Conservation (phyloP, 2,797 vertebrate species). For the Chiloscyllium punctatum region DNA sequence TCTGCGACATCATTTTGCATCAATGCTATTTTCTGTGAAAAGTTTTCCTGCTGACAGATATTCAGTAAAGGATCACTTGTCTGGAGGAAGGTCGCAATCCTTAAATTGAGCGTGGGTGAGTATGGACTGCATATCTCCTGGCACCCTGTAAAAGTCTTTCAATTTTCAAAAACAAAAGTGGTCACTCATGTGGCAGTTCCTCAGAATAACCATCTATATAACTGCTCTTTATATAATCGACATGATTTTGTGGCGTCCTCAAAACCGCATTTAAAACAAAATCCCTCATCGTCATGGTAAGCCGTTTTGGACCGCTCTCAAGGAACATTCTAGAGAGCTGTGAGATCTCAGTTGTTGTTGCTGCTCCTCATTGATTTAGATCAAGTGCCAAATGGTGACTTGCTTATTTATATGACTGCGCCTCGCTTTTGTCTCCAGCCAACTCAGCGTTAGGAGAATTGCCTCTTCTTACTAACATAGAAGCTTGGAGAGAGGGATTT, state of each 20-base stretch:
- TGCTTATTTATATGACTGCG: background rate
- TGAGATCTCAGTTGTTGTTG: background rate
- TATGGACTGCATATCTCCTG: too few species aligned
- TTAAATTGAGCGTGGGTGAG: background rate
- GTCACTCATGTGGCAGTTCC: background rate
- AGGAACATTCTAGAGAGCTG: background rate
- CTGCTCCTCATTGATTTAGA: background rate
- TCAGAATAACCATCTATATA: background rate
- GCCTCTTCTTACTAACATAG: too few species aligned
- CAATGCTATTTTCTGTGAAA: background rate
- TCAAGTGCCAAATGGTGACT: background rate
- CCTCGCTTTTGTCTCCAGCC: background rate
- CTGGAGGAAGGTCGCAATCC: background rate
- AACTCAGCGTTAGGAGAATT: background rate
- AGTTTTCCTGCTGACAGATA: background rate
- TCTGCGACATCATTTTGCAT: background rate
- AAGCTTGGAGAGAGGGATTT: background rate
- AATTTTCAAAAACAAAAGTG: background rate
- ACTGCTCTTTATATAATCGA: background rate
- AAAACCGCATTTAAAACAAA: background rate
- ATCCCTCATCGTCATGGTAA: background rate
- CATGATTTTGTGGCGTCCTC: background rate
- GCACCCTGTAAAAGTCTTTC: background rate
- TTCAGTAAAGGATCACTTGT: background rate
- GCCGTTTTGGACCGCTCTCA: background rate